Evolutionary conservation across 2,797 vertebrate species (phyloP), one percentile per base, ranked within the genome.

Genomic region (Remorina albescens): DNA sequence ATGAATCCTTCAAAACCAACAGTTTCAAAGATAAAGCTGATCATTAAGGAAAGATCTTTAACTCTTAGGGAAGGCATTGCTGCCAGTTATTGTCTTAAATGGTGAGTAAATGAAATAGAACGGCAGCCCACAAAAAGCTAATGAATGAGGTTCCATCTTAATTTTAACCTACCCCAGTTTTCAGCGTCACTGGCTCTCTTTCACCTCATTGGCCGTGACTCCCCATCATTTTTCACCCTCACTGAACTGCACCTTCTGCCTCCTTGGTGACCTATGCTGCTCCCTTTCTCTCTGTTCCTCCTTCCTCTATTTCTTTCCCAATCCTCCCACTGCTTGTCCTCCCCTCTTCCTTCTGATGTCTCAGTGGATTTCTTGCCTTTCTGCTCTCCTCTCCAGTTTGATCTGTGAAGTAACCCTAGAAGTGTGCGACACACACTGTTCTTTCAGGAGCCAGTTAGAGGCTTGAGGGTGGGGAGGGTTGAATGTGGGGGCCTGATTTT

Each of bases 361-460:
- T 92, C 87, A 25, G 85, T 85, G 81, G 89, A 89, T 86, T 89
- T 91, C 86, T 91, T 90, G 74, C 79, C 87, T 93, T 87, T 90
- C 90, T 91, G 77, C 76, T 79, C 85, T 85, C 87, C 56, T 82
- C 82, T 88, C 68, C 78, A 74, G 89, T 90, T 88, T 91, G 86
- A 94, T 92, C 82, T 85, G 84, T 62, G 73, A 74, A 81, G 93
- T 94, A 95, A 95, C 93, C 83, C 89, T 91, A 95, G 94, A 95
- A 93, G 93, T 94, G 94, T 95, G 95, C 81, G 93, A 95, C 90
- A 92, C 84, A 90, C 91, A 87, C 76, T 56, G 63, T 79, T 92
- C 91, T 93, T 92, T 92, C 85, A 91, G 87, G 66, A 81, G 82
- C 56, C 73, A 64, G 71, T 84, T 59, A 47, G 70, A 68, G 79